Evolutionary conservation across 1,140 invertebrate species (phyloP), one percentile per base, ranked within the genome.

Genomic region (Drosophila bocqueti): DNA sequence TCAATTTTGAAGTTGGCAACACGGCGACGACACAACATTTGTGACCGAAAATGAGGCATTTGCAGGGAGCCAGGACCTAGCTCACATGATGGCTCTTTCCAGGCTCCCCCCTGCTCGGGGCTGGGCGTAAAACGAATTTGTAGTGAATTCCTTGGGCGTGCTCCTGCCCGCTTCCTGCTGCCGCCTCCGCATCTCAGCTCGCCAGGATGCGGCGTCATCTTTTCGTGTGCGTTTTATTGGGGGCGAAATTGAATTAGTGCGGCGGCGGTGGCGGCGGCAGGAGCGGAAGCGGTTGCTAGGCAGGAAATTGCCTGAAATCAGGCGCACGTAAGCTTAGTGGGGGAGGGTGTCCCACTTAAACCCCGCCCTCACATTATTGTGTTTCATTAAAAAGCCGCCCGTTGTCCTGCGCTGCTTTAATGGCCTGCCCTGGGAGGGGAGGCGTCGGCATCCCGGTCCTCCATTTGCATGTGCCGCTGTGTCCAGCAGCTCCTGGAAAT

Each of bases 281-380:
- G 81, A 87, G 52, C 85, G 85, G 85, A 89, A 89, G 85, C 85
- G 85, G 85, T 89, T 89, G 85, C 85, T 84, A 82, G 83, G 85
- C 85, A 90, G 85, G 85, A 89, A 85, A 85, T 85, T 85, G 82
- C 82, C 83, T 85, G 82, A 85, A 85, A 85, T 85, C 82, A 86
- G 82, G 83, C 82, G 82, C 82, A 85, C 78, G 74, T 85, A 81
- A 85, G 83, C 68, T 71, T 18, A 55, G 34, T 18, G n/a, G 7
- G 34, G 24, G 55, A n/a, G 31, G 47, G 9, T 3, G 31, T 10
- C 1, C 47, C 58, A 67, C 65, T 68, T 64, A 64, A 64, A 68
- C 62, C 24, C 52, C 62, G 3, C 11, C 26, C 60, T 29, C 13
- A 43, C 55, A 50, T 29, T 42, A 50, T 50, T 79, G 65, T 64